A percentile compares a stretch with the other conserved stretches of the same genome.
phyloP scores from a whole-genome alignment of 2,113 vertebrate genomes.

The Ia io region DNA sequence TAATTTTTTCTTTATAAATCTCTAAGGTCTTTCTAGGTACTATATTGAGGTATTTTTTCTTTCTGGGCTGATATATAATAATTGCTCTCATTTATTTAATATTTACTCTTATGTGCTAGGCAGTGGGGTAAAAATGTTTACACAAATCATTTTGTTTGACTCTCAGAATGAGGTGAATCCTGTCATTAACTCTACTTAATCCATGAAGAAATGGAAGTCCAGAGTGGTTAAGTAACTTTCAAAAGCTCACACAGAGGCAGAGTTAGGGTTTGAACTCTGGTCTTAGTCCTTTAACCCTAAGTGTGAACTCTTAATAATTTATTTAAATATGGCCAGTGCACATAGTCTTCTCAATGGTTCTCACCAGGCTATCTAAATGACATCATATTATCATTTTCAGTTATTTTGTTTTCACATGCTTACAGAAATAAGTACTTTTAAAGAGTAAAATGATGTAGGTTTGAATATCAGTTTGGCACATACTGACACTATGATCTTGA shows the following conservation, averaged over 20 bases:
- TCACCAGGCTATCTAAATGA: neutral
- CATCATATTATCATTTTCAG: neutral
- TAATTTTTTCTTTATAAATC: conserved; percentile 32
- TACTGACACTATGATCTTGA: neutral
- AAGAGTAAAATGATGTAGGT: neutral
- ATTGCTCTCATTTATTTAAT: conserved; percentile 30
- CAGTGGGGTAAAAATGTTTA: neutral
- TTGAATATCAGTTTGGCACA: neutral
- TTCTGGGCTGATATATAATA: neutral
- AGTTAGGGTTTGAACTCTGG: neutral
- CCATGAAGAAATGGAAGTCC: neutral
- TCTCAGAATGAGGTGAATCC: neutral
- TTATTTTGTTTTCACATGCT: neutral
- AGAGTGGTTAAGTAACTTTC: neutral
- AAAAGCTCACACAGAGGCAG: neutral
- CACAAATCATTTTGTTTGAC: neutral
- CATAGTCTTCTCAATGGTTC: neutral
- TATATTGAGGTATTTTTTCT: conserved; percentile 25
- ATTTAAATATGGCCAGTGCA: neutral
- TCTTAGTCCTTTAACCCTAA: neutral
- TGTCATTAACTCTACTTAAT: neutral
- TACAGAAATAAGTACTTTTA: neutral
- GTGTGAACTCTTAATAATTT: no score
- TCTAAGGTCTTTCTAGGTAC: neutral
- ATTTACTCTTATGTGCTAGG: neutral